Evolutionary conservation across 1,140 invertebrate species (phyloP), one percentile per base, ranked within the genome.

Genomic region (silkworm (Bombyx mori)): DNA sequence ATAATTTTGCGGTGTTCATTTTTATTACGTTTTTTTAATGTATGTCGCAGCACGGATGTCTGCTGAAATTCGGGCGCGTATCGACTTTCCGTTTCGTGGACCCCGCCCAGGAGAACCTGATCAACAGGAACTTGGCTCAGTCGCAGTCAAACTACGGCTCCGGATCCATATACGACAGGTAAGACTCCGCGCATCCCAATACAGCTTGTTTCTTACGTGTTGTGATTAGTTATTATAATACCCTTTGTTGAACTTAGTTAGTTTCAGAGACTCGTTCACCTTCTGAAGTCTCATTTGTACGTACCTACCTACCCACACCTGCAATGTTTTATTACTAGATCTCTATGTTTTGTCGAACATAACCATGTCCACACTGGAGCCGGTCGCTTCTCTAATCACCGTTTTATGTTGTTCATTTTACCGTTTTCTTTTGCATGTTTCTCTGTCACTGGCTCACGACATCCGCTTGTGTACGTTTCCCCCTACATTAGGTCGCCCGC

Each of bases 1-100:
- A 18, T 18, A 18, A 18, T 18, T 18, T 18, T 18, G 12, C 12
- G 12, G 12, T 18, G 12, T 18, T 18, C 12, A 18, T 18, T 18
- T 18, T 18, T 18, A 18, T 18, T 18, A 35, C 26, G 26, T 35
- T 35, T 35, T 2, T 35, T 35, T 35, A 35, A 35, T 35, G 26
- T 35, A 5, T 35, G 26, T 35, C 26, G 22, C 87, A 94, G 91
- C 94, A 97, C 89, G 95, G 95, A 57, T 94, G 93, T 64, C 90
- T 96, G 55, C 92, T 97, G 22, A 95, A 96, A 89, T 97, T 97
- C 89, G 95, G 97, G 65, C 90, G 96, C 74, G 93, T 95, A 66
- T 95, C 97, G 74, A 95, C 95, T 26, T 99, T 98, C 88, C 92
- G 96, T 68, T 99, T 98, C 88, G 90, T 97, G 63, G 97, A 99